Base-by-base conservation (phyloP, 2,113 vertebrate species). In the Semicossyphus pulcher region DNA sequence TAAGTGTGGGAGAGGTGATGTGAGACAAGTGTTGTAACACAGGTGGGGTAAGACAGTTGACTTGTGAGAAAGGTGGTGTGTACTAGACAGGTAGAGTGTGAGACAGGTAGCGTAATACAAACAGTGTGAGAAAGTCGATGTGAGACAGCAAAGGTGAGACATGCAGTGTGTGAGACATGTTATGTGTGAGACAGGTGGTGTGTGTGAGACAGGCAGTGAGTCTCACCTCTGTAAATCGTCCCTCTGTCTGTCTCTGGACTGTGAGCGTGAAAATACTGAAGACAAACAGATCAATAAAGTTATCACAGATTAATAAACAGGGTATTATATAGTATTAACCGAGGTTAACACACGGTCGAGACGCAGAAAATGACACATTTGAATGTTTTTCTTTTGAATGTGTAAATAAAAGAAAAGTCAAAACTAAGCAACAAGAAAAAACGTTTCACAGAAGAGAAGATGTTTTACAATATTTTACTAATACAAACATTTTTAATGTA, bases 251-350 rank as follows among this genome's bases (percentile, higher is more conserved):
- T 94, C 8, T 92, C 88, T 68, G 91, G 91, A 21, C 92, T 89
- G 82, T 95, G 95, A 3, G 97, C 96, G 84, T 89, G 94, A 73
- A 98, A 98, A 86, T 94, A 98, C 97, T 99, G 18, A 9, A 64
- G 32, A 80, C 48, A 25, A 9, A 81, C 31, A 78, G 32, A 31
- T 7, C 1, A 42, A 58, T 11, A 6, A 7, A 1, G 51, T 71
- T 11, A 72, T 25, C 23, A 41, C 9, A 32, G 8, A n/a, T n/a
- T n/a, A n/a, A n/a, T n/a, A n/a, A n/a, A n/a, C n/a, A n/a, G n/a
- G n/a, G n/a, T n/a, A n/a, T n/a, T n/a, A n/a, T n/a, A n/a, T n/a
- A n/a, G n/a, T n/a, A n/a, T n/a, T n/a, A n/a, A n/a, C n/a, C n/a
- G n/a, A n/a, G n/a, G n/a, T n/a, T n/a, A n/a, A n/a, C n/a, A n/a